These are phyloP conservation scores for Calycopis cecrops DNA, from an alignment of 1,140 invertebrate genomes.

Conservation along the genomic window DNA sequence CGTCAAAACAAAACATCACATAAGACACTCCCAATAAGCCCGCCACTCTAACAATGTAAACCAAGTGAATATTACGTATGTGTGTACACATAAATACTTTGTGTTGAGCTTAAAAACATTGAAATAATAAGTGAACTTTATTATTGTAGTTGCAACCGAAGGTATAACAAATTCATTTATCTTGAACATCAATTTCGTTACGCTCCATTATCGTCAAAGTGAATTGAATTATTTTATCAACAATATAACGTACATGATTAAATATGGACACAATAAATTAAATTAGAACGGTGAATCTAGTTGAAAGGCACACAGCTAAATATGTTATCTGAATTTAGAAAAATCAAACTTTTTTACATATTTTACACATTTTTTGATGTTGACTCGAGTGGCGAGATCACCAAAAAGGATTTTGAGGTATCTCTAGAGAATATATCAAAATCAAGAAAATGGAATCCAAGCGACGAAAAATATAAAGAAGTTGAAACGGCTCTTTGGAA, in stretches of 20 bases:
- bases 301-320: conserved; percentile 34
- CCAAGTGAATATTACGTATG: no score
- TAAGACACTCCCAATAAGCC: no score
- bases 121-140: no score
- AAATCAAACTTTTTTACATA: conserved; percentile 87
- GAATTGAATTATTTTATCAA: no score
- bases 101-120: no score
- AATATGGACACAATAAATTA: not conserved
- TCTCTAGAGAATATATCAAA: conserved; percentile 84
- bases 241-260: not conserved
- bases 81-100: no score
- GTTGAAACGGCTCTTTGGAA: conserved; percentile 80
- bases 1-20: no score
- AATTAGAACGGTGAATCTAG: not conserved
- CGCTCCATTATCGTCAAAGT: no score
- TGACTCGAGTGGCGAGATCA: conserved; percentile 85
- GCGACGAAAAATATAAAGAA: conserved; percentile 79
- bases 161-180: no score
- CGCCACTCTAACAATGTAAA: no score
- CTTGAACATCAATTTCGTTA: no score
- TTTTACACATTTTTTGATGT: conserved; percentile 89
- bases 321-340: conserved; percentile 89
- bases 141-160: no score
- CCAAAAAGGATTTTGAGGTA: conserved; percentile 85
- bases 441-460: conserved; percentile 81